Base-by-base conservation (phyloP, 2,888 invertebrate species). In the Aleiodes testaceus region DNA sequence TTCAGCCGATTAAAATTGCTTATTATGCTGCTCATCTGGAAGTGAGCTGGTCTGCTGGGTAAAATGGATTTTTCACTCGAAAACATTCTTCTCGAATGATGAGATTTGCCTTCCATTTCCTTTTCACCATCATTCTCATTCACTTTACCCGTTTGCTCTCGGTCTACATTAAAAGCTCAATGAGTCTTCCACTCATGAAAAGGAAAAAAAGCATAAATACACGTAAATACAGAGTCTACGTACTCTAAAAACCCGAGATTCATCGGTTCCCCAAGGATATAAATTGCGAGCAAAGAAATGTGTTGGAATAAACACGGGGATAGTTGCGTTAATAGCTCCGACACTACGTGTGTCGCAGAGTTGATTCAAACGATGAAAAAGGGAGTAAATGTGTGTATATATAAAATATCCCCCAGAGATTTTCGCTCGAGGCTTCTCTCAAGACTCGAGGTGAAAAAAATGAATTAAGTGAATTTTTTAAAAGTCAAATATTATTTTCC, bases 321-420 rank as follows among this genome's bases (percentile, higher is more conserved):
- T 9, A 26, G 47, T 49, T 20, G 30, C 68, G 49, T 61, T 68
- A 68, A 68, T 61, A 47, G 18, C 52, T 36, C 16, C 47, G 16
- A 59, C 11, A 16, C 42, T n/a, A 20, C 12, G 18, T 59, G 18
- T 42, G 42, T 52, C 50, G 66, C 50, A 49, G 45, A 67, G 70
- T 16, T 50, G 50, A 47, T 52, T 22, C 49, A 66, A 66, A 53
- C 20, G 64, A 47, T 50, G 44, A 11, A 53, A 30, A 12, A 14
- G 18, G 47, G 30, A 12, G 20, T 7, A 70, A 75, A 69, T 74
- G 74, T 74, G 53, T 47, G 50, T 61, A 42, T 14, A 59, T 26
- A 26, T 59, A 59, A 59, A 59, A 59, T 18, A 14, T 12, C 16
- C 4, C 7, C 44, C 72, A 64, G 74, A 72, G 52, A 74, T 67